Base-by-base conservation (phyloP, 2,113 vertebrate genomes). In the Scartelaos histophorus region DNA sequence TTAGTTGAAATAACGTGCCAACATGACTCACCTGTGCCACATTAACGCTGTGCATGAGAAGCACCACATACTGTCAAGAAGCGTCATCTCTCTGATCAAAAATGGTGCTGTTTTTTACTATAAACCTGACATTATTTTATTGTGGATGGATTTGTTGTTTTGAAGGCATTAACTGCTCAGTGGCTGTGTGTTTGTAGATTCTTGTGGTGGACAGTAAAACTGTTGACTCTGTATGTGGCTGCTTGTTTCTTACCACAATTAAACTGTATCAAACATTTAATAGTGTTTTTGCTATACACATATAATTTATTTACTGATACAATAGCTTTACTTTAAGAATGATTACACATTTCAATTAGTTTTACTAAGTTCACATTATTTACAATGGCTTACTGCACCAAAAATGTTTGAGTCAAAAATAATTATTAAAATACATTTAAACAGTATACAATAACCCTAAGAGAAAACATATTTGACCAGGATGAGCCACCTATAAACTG, bases 191-290 rank as follows among this genome's bases (percentile, higher is more conserved):
- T 90, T 87, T 88, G 89, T 93, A 83, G 81, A 88, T 85, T 86
- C 38, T 89, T 81, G 87, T 92, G 73, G 90, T 92, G 87, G 90
- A 88, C 81, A 88, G 87, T 93, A 85, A 93, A 91, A 81, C 76
- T 88, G 87, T 89, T 88, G 82, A 90, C 80, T 87, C 82, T 89
- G 66, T 91, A 92, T 64, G 83, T 93, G 86, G 89, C 90, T 91
- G 89, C 89, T 92, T 88, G 90, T 92, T 93, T 92, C 89, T 92
- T 92, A 92, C 82, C 87, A 92, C 90, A 76, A 90, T 7, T 91
- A 80, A 88, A 90, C 91, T 90, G 46, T 72, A 62, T 64, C 17
- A 73, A 73, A 69, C 76, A 22, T 47, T 1, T 66, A 47, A 43
- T 47, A 16, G n/a, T 24, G 35, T 43, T 66, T 47, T 66, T 66